Base-by-base conservation (phyloP, 2,888 invertebrate genomes). In the Fragum fragum region DNA sequence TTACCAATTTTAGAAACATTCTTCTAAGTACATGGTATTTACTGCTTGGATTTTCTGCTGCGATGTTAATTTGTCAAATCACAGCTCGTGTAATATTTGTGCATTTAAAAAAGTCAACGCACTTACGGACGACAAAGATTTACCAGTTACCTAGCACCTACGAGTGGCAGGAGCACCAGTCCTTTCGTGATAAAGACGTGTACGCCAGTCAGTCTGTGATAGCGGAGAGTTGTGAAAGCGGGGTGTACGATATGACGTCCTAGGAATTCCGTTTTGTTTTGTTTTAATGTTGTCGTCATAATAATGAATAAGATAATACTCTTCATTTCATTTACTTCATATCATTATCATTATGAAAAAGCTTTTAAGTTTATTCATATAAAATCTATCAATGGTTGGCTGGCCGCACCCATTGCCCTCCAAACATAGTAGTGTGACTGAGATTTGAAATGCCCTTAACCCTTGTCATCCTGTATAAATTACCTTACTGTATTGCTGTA, bases 171-270 rank as follows among this genome's bases (percentile, higher is more conserved):
- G 83, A 73, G 2, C 76, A 66, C 7, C 79, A 77, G 21, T 79
- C 74, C 28, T 76, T 78, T 73, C 83, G 55, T 14, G 82, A 83
- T 29, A 87, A 86, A 39, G 87, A 89, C 32, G 88, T 91, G 63
- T 90, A 91, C 81, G 87, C 89, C 59, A 90, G 90, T 66, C 90
- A 90, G 55, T 92, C 92, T 0, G 88, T 89, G 87, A 87, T 92
- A 66, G 86, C 86, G 0, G 91, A 92, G 79, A 92, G 92, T 78
- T 91, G 91, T 74, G 91, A 92, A 75, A 92, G 92, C 79, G 92
- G 92, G 1, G 92, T 92, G 0, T 91, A 90, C 57, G 89, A 86
- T 68, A 78, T 85, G 76, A 83, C 76, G 1, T 53, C 69, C 18
- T 78, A 70, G 29, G 14, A 16, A 16, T 52, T 28, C 36, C n/a